A percentile compares a stretch with the other conserved stretches of the same genome.
These are phyloP conservation scores for Catocala sponsa DNA, from an alignment of 2,888 invertebrate species.

Conservation along the genomic window DNA sequence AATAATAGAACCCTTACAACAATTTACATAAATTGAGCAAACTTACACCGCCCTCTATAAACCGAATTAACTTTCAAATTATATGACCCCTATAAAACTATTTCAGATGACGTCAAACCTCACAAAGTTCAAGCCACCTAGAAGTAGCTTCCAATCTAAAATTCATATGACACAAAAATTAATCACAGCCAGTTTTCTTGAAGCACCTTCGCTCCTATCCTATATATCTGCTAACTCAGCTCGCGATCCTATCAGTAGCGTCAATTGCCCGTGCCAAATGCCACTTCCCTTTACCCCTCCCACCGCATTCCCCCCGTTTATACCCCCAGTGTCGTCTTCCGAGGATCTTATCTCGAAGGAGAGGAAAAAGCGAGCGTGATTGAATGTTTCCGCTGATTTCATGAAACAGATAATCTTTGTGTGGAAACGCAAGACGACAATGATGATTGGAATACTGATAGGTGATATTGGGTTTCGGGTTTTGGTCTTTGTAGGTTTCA, in stretches of 20 bases:
- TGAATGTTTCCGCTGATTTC: conserved; percentile 83
- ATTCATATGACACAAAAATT: conserved; percentile 8
- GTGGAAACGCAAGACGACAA: conserved; percentile 61
- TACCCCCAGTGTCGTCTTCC: conserved; percentile 44
- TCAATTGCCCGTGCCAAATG: conserved; percentile 89
- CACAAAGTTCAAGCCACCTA: too few species aligned
- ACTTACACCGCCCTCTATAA: not conserved
- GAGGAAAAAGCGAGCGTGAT: conserved; percentile 77
- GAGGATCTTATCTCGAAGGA: conserved; percentile 71
- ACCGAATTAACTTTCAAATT: not conserved
- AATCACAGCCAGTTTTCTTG: conserved; percentile 3
- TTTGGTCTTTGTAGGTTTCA: conserved; percentile 3
- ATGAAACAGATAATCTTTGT: conserved; percentile 72
- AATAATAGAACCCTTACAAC: too few species aligned
- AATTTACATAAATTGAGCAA: too few species aligned
- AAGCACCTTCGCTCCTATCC: conserved; percentile 54
- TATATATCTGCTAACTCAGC: conserved; percentile 83
- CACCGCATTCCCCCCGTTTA: conserved; percentile 45
- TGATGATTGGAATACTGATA: conserved; percentile 49
- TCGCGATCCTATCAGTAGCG: conserved; percentile 87
- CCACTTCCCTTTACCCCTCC: conserved; percentile 72
- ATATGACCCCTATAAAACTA: not conserved
- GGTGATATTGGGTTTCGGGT: conserved; percentile 38
- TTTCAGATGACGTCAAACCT: not conserved
- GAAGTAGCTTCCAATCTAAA: not conserved